Evolutionary conservation across 2,888 invertebrate species (phyloP).

Genomic region (Microchrysa polita): DNA sequence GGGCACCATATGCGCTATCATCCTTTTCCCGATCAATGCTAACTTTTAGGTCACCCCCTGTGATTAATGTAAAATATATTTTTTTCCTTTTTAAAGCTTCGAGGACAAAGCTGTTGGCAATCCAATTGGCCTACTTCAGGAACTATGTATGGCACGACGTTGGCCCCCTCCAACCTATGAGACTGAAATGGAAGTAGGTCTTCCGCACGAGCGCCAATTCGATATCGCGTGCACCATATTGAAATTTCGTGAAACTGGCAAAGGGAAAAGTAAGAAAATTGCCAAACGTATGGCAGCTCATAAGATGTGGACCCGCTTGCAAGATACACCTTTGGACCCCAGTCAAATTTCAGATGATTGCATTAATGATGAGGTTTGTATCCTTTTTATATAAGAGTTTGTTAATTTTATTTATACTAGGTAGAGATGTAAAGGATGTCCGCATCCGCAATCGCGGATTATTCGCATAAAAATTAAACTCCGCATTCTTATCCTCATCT

Average conservation of each 20-base stretch:
- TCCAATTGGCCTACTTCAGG: conserved; percentile 94
- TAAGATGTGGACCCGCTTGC: conserved; percentile 89
- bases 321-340: conserved; percentile 78
- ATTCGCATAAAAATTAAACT: too few relatives aligned
- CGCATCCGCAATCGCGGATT: too few relatives aligned
- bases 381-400: background rate
- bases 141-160: conserved; percentile 94
- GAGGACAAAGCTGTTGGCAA: conserved; percentile 90
- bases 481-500: too few relatives aligned
- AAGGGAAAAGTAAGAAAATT: conserved; percentile 94
- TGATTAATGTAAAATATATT: background rate
- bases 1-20: too few relatives aligned
- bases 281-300: conserved; percentile 97
- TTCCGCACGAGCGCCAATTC: conserved; percentile 94
- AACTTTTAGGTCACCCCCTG: background rate
- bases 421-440: too few relatives aligned
- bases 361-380: conserved; percentile 72
- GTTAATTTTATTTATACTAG: too few relatives aligned
- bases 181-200: conserved; percentile 73
- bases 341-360: conserved; percentile 78
- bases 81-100: conserved; percentile 57
- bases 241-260: conserved; percentile 84
- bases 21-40: too few relatives aligned
- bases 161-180: conserved; percentile 96
- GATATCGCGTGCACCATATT: conserved; percentile 90